Evolutionary conservation across 2,797 vertebrate species (phyloP), one percentile per base, ranked within the genome.

Genomic region (Dallia pectoralis): DNA sequence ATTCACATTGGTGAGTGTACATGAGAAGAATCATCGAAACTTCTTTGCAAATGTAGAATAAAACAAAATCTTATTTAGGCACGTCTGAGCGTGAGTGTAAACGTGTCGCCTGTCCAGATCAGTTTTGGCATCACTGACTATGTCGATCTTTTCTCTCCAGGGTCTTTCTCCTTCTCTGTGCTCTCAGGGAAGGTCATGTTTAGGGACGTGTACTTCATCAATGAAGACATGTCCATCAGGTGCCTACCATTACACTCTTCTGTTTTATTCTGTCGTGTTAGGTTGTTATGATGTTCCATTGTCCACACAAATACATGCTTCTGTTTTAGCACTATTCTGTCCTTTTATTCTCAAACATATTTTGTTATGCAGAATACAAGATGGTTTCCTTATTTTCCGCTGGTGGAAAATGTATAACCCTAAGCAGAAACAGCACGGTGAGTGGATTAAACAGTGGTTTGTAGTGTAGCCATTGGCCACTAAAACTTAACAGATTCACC

Each of bases 381-480:
- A 99, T 86, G 97, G 97, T 79, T 97, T 99, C 84, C 91, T 99
- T 86, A 99, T 99, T 92, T 99, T 99, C 91, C 96, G 97, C 4
- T 99, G 97, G 98, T 99, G 98, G 98, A 99, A 99, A 91, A 96
- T 98, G 95, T 99, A 98, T 84, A 98, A 98, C 87, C 97, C 97
- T 51, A 99, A 98, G 86, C 98, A 99, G 87, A 99, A 99, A 73
- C 96, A 97, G 79, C 97, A 99, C 1, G 98, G 98, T 98, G 85
- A 91, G 94, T 86, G 12, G 11, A 68, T 47, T 22, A n/a, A 14
- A 29, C 11, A 16, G 44, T 29, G 27, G 12, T 61, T 61, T 29
- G 11, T 22, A 30, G 15, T 63, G n/a, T 53, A 19, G n/a, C 51
- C 5, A n/a, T 19, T n/a, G 8, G 51, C 19, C 51, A 14, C 51